A percentile compares a stretch with the other conserved stretches of the same genome.
Evolutionary conservation across 2,113 vertebrate species (phyloP).

Genomic region (Corapipo altera): DNA sequence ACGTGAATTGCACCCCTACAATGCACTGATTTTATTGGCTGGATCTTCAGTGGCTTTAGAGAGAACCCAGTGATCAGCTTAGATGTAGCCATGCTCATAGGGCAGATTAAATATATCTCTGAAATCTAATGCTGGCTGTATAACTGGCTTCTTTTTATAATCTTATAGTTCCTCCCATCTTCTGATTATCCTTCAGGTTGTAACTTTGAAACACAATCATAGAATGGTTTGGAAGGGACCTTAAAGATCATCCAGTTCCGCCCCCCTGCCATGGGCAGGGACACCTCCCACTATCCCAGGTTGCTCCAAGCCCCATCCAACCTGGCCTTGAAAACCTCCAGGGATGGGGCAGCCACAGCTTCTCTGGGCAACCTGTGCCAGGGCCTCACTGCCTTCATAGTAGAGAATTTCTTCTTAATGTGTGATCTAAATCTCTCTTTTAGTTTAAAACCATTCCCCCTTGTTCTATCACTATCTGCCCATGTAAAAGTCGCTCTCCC

Average conservation of each 20-base stretch:
- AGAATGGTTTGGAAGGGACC: background rate
- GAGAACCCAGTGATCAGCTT: background rate
- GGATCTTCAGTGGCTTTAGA: background rate
- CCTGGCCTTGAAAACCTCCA: background rate
- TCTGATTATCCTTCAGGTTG: background rate
- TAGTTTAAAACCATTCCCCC: too few species aligned
- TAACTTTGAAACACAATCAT: background rate
- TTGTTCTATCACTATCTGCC: background rate
- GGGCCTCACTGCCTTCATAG: background rate
- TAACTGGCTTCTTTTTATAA: background rate
- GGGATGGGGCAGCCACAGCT: background rate
- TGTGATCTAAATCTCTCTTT: background rate
- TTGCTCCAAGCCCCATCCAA: background rate
- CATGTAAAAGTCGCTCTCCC: too few species aligned
- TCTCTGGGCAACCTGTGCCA: background rate
- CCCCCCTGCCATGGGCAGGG: background rate
- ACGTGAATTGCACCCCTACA: background rate
- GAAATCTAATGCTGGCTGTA: background rate
- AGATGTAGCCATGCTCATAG: background rate
- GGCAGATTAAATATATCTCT: background rate
- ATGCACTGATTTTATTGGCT: background rate
- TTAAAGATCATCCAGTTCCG: background rate
- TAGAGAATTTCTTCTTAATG: background rate
- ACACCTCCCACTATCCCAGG: background rate
- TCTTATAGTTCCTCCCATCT: background rate